Percentiles rank a stretch among this genome's conserved stretches.
These are phyloP conservation scores for Lycophotia porphyrea DNA, from an alignment of 2,888 invertebrate genomes.

Conservation along the genomic window DNA sequence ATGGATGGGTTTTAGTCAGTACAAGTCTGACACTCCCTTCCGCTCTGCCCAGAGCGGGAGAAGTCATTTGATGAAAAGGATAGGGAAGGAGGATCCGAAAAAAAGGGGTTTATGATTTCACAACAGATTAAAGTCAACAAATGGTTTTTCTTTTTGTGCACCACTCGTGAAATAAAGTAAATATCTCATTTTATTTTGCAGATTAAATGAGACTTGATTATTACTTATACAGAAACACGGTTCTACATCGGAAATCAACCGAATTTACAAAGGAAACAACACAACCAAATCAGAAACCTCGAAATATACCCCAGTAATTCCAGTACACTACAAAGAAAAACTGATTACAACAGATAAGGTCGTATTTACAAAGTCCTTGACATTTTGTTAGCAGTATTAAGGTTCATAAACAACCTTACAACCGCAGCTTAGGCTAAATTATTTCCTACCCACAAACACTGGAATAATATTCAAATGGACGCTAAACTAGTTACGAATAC, in stretches of 20 bases:
- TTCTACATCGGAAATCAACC: not conserved
- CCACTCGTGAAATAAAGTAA: not conserved
- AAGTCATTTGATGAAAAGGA: no score
- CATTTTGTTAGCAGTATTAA: constrained; percentile 43
- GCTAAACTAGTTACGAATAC: constrained; percentile 37
- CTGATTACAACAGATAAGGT: constrained; percentile 55
- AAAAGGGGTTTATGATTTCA: no score
- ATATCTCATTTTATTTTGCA: not conserved
- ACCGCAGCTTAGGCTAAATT: constrained; percentile 52
- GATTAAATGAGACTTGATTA: not conserved
- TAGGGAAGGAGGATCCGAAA: no score
- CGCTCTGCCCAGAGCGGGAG: no score
- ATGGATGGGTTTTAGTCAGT: no score
- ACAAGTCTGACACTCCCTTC: no score
- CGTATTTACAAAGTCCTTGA: constrained; percentile 51
- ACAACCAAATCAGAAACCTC: not conserved
- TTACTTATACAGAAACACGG: not conserved
- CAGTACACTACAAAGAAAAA: constrained; percentile 44
- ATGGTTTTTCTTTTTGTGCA: not conserved
- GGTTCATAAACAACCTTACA: constrained; percentile 47
- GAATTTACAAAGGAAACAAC: constrained; percentile 1
- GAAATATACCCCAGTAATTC: constrained; percentile 23
- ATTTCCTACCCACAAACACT: constrained; percentile 57
- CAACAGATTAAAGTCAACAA: no score
- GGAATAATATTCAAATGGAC: constrained; percentile 54